Evolutionary conservation across 1,140 invertebrate genomes (phyloP).

Genomic region (Cherax destructor): DNA sequence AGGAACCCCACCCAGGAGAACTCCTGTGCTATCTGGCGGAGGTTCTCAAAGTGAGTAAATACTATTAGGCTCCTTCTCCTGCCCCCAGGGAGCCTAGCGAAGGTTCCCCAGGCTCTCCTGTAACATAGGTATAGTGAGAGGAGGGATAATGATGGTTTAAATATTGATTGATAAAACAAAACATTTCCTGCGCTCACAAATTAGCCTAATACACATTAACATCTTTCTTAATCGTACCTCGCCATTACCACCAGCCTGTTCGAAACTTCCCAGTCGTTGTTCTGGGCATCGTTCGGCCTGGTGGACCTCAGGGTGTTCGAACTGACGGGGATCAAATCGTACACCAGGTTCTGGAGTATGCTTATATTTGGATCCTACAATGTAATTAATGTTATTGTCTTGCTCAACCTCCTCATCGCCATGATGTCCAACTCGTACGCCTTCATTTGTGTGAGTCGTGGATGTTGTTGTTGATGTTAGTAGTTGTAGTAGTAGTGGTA

Average conservation of each 20-base stretch:
- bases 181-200: neutral
- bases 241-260: constrained; percentile 84
- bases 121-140: too few species aligned
- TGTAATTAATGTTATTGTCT: constrained; percentile 93
- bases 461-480: too few species aligned
- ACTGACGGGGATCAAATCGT: constrained; percentile 89
- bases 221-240: constrained; percentile 35
- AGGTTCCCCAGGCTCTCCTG: too few species aligned
- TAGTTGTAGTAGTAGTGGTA: too few species aligned
- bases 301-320: constrained; percentile 91
- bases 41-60: constrained; percentile 86
- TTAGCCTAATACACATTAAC: neutral
- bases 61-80: neutral
- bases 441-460: constrained; percentile 87
- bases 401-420: constrained; percentile 95
- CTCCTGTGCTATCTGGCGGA: constrained; percentile 88
- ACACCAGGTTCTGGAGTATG: constrained; percentile 90
- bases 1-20: constrained; percentile 87
- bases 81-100: too few species aligned
- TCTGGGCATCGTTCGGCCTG: constrained; percentile 95
- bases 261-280: constrained; percentile 94
- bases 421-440: constrained; percentile 98
- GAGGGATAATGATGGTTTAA: too few species aligned
- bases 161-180: too few species aligned
- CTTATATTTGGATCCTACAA: constrained; percentile 93